phyloP scores from a whole-genome alignment of 30 jellyfish, hydroid and myxozoan genomes.

The Chrysaora quinquecirrha region DNA sequence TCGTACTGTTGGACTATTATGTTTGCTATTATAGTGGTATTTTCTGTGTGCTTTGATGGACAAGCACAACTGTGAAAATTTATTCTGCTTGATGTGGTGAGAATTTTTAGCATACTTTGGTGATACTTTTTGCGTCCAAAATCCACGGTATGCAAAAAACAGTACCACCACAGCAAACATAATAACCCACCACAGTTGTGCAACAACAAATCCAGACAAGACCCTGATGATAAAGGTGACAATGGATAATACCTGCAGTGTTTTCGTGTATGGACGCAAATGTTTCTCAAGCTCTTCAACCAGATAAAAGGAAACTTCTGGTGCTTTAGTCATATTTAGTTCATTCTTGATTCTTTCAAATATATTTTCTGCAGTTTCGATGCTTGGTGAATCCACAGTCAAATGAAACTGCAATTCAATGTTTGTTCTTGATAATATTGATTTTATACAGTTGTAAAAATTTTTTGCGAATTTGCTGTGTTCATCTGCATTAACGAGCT shows the following conservation, averaged over 20 bases:
- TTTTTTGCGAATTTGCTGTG: constrained; percentile 62
- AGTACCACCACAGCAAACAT: no score
- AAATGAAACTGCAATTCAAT: constrained; percentile 19
- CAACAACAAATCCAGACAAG: no score
- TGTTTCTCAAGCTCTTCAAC: constrained; percentile 32
- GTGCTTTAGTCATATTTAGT: constrained; percentile 13
- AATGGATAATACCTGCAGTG: constrained; percentile 63
- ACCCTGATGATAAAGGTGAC: no score
- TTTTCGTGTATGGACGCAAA: constrained; percentile 39
- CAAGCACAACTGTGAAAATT: no score
- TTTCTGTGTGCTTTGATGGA: no score
- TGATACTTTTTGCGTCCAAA: no score
- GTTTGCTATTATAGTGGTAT: no score
- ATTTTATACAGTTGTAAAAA: constrained; percentile 43
- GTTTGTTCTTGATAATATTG: constrained; percentile 53
- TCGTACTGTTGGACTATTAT: no score
- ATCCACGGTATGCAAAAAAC: no score
- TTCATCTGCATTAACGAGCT: constrained; percentile 68
- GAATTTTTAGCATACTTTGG: no score
- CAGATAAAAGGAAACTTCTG: constrained; percentile 29
- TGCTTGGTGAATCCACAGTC: constrained; percentile 57
- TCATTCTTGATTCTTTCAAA: constrained; percentile 17
- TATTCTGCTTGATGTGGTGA: no score
- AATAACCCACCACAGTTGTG: no score
- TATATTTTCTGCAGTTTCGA: constrained; percentile 52